Evolutionary conservation across 1,140 invertebrate species (phyloP), one percentile per base, ranked within the genome.

Genomic region (Listronotus bonariensis): DNA sequence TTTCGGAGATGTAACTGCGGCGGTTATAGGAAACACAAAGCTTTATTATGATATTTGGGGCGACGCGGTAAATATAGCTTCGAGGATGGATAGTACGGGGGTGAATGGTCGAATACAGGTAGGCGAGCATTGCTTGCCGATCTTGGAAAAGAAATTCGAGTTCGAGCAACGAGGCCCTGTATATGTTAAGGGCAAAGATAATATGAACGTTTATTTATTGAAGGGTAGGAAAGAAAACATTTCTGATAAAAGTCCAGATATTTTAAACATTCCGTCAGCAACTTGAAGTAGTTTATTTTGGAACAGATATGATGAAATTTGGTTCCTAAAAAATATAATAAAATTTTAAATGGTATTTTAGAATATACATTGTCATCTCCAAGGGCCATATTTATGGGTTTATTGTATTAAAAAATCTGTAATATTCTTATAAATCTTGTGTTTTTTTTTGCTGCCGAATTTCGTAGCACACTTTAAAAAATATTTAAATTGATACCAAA

Each of bases 41-140:
- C 81, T 98, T 14, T 94, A 96, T 74, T 99, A 97, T 70, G 97
- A 98, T 78, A 98, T 99, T 54, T 99, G 97, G 97, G 96, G 97
- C 0, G 96, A 99, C 80, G 95, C 96, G 0, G 96, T 98, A 0
- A 99, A 99, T 80, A 96, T 98, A 54, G 95, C 96, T 0, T 95
- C 92, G 5, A 82, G 96, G 54, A 97, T 93, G 96, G 96, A 99
- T 76, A 95, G 93, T 0, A 96, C 93, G 0, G 92, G 93, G 0
- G 86, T 97, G 0, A 84, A 87, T 6, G 91, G 92, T 56, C 82
- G 89, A 54, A 95, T 97, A 67, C 95, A 98, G 78, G 87, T 97
- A 8, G 88, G 89, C 1, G 88, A 88, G 72, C 85, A 87, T 41
- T 91, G 89, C 71, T 77, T 92, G 31, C 77, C 83, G 0, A 80